Percentiles rank a stretch among this genome's conserved stretches.
Evolutionary conservation across 1,140 invertebrate genomes (phyloP).

Genomic region (Drusus annulatus): DNA sequence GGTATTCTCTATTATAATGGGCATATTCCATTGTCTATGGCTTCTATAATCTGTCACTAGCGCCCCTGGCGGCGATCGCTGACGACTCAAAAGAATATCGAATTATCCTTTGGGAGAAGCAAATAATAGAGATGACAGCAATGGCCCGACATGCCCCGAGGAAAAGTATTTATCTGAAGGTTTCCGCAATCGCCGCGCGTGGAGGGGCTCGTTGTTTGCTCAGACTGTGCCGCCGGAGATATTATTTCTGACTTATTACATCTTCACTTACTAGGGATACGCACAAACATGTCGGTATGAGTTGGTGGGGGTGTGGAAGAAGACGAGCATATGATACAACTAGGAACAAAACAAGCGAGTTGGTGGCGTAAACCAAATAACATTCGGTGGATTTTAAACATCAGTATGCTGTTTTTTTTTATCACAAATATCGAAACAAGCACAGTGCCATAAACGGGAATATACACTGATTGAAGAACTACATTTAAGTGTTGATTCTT

Average conservation of each 20-base stretch:
- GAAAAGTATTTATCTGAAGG: background rate
- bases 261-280: too few relatives aligned
- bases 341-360: too few relatives aligned
- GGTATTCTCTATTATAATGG: slow-evolving; percentile 8
- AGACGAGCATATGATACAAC: too few relatives aligned
- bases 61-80: slow-evolving; percentile 20
- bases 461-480: too few relatives aligned
- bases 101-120: slow-evolving; percentile 14
- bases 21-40: slow-evolving; percentile 32
- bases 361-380: too few relatives aligned
- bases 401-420: too few relatives aligned
- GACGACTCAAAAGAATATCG: slow-evolving; percentile 32
- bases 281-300: too few relatives aligned
- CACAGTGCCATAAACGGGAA: too few relatives aligned
- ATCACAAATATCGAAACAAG: too few relatives aligned
- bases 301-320: too few relatives aligned
- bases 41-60: slow-evolving; percentile 27
- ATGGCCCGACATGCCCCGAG: background rate
- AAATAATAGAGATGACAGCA: background rate
- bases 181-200: background rate
- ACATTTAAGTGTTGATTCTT: too few relatives aligned
- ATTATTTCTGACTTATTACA: background rate
- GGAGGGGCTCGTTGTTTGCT: background rate
- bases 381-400: too few relatives aligned
- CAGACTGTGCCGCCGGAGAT: background rate